phyloP scores from a whole-genome alignment of 2,113 vertebrate genomes.

The Hippocampus abdominalis region DNA sequence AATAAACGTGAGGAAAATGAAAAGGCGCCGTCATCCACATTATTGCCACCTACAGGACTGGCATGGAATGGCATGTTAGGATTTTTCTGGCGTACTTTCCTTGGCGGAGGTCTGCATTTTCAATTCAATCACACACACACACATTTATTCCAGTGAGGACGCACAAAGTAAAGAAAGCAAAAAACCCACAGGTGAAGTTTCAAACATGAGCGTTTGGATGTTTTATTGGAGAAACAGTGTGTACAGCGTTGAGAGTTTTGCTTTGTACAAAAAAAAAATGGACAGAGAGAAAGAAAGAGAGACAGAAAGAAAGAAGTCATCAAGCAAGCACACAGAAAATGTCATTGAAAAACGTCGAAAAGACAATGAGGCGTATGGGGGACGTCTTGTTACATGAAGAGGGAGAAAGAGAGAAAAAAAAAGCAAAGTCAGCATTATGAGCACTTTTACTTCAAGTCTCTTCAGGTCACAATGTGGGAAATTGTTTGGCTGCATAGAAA shows the following conservation, averaged over 20 bases:
- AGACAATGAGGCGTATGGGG: not conserved
- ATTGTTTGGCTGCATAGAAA: slow-evolving; percentile 61
- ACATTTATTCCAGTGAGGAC: slow-evolving; percentile 29
- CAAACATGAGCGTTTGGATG: slow-evolving; percentile 69
- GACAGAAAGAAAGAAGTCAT: slow-evolving; percentile 54
- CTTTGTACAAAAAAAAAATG: slow-evolving; percentile 29
- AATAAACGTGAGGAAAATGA: too few species aligned
- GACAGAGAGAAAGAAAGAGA: slow-evolving; percentile 35
- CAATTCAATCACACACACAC: slow-evolving; percentile 9
- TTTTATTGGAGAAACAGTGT: slow-evolving; percentile 76
- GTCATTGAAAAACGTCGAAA: not conserved
- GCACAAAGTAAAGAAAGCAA: slow-evolving; percentile 61
- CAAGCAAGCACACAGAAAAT: slow-evolving; percentile 21
- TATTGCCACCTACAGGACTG: not conserved
- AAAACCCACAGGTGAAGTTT: slow-evolving; percentile 70
- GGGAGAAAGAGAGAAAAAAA: not conserved
- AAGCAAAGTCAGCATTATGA: not conserved
- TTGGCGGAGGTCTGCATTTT: not conserved
- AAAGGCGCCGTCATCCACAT: not conserved
- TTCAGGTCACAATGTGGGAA: slow-evolving; percentile 56
- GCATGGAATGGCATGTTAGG: not conserved
- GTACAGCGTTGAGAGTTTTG: slow-evolving; percentile 54
- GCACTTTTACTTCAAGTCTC: not conserved
- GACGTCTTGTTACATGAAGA: not conserved
- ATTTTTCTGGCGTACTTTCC: not conserved